Conservation (phyloP, 2,797 vertebrate species). For the Kryptopterus vitreolus region DNA sequence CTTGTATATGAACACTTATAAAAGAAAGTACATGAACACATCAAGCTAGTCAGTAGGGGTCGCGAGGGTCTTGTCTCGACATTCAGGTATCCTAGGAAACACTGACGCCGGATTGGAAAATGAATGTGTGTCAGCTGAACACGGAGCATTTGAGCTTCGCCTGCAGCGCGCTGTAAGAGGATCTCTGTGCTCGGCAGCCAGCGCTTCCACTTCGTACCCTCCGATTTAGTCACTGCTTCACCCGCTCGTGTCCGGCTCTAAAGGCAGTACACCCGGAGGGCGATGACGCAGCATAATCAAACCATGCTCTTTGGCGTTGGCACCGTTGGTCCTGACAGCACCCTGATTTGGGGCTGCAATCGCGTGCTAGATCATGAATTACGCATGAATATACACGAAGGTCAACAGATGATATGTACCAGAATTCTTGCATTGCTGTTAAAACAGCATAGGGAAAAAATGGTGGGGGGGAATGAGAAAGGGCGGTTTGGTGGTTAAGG, state of each 20-base stretch:
- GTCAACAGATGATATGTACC: background rate
- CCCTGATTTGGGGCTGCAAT: background rate
- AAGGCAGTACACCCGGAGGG: background rate
- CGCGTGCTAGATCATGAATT: background rate
- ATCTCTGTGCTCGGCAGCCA: background rate
- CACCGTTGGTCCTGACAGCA: too few species aligned
- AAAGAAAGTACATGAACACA: background rate
- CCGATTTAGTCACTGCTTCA: background rate
- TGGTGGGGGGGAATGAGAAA: too few species aligned
- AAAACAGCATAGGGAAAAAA: background rate
- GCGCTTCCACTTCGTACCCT: slow-evolving; percentile 19
- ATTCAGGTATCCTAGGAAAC: slow-evolving; percentile 20
- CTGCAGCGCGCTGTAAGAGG: slow-evolving; percentile 5
- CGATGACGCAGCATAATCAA: background rate
- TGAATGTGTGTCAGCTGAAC: background rate
- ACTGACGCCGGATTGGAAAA: background rate
- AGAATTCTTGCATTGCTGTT: background rate
- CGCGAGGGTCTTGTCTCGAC: slow-evolving; percentile 20
- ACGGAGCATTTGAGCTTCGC: background rate
- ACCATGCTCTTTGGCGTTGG: background rate
- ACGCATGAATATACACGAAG: background rate
- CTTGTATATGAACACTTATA: background rate
- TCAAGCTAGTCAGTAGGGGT: slow-evolving; percentile 24
- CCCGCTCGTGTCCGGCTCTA: background rate
- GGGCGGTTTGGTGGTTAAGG: too few species aligned